Percentiles rank a stretch among this genome's conserved stretches.
phyloP scores from a whole-genome alignment of 2,797 vertebrate species.

The Xenentodon cancila region DNA sequence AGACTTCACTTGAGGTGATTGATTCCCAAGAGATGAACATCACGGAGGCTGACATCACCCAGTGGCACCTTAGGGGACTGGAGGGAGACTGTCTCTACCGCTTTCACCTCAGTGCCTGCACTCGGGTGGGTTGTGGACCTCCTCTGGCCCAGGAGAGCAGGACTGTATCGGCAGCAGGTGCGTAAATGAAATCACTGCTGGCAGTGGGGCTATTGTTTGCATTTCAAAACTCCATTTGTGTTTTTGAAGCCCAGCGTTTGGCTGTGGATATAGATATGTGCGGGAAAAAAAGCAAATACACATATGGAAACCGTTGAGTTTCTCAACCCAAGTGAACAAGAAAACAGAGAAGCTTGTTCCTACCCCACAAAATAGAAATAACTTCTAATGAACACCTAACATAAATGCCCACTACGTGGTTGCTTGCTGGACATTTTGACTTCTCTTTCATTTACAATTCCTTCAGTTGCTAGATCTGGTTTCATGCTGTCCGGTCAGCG shows the following conservation, averaged over 20 bases:
- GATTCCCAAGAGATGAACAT: constrained; percentile 83
- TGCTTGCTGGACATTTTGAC: too few species aligned
- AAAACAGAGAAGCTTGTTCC: too few species aligned
- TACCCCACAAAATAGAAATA: too few species aligned
- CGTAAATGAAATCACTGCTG: constrained; percentile 66
- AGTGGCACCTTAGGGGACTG: constrained; percentile 83
- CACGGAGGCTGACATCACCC: constrained; percentile 78
- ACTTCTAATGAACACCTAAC: too few species aligned
- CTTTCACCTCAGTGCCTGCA: constrained; percentile 91
- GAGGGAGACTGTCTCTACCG: constrained; percentile 84
- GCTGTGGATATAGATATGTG: too few species aligned
- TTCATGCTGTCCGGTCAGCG: too few species aligned
- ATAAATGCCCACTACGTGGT: too few species aligned
- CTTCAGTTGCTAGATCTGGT: too few species aligned
- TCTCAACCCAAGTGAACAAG: too few species aligned
- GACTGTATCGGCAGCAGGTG: constrained; percentile 80
- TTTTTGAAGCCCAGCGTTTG: not conserved
- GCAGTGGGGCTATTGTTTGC: not conserved
- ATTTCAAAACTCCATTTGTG: constrained; percentile 1
- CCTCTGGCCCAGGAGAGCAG: constrained; percentile 82
- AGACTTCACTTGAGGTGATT: constrained; percentile 82
- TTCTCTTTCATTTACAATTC: too few species aligned
- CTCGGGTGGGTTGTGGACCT: constrained; percentile 87
- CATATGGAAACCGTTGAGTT: too few species aligned
- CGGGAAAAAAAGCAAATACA: too few species aligned